phyloP scores from a whole-genome alignment of 2,113 vertebrate genomes.

The Dasyornis broadbenti region DNA sequence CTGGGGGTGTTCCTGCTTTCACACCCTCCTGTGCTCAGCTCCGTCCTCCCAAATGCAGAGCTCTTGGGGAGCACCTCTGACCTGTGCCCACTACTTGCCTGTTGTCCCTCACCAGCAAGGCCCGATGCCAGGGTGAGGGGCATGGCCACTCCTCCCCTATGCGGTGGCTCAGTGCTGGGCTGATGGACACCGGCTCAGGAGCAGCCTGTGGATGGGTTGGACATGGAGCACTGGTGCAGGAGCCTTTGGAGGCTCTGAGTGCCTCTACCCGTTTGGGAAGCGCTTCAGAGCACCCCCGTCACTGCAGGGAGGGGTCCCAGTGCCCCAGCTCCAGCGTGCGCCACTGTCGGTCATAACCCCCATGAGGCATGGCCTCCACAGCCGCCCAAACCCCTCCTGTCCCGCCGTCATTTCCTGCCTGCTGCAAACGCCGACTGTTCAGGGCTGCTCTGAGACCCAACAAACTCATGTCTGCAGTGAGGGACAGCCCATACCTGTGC shows the following conservation, averaged over 20 bases:
- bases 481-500: background rate
- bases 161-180: background rate
- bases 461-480: background rate
- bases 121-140: background rate
- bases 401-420: background rate
- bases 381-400: background rate
- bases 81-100: background rate
- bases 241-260: background rate
- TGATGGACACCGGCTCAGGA: rapidly evolving
- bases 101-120: background rate
- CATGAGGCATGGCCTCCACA: no score
- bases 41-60: background rate
- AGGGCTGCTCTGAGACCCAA: constrained; percentile 46
- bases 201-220: rapidly evolving
- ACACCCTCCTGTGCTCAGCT: rapidly evolving
- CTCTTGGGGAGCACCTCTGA: background rate
- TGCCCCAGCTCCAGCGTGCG: rapidly evolving
- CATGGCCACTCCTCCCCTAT: rapidly evolving
- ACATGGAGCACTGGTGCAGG: background rate
- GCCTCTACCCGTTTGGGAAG: background rate
- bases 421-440: background rate
- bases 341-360: background rate
- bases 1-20: rapidly evolving
- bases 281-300: background rate
- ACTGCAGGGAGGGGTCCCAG: background rate